These are phyloP conservation scores for Drosophila borborema DNA, from an alignment of 2,888 invertebrate species.

Conservation along the genomic window DNA sequence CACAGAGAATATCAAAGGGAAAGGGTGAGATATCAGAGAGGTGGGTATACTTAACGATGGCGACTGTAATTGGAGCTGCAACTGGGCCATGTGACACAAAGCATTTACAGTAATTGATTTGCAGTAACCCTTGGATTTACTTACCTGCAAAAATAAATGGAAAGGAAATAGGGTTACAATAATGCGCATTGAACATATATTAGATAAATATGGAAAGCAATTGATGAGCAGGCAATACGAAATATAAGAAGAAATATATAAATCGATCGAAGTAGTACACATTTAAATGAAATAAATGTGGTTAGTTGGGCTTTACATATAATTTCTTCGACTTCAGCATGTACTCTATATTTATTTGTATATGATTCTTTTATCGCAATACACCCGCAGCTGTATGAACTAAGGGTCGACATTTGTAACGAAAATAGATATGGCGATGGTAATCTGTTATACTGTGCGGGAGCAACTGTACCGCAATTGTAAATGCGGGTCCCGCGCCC, in stretches of 20 bases:
- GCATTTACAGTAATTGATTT: slow-evolving; percentile 61
- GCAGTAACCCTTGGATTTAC: slow-evolving; percentile 60
- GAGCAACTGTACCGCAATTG: slow-evolving; percentile 28
- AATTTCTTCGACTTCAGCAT: background rate
- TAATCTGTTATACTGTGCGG: slow-evolving; percentile 22
- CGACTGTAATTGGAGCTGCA: slow-evolving; percentile 41
- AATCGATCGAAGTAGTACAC: slow-evolving; percentile 3
- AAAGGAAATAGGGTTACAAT: slow-evolving; percentile 18
- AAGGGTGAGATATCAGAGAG: slow-evolving; percentile 8
- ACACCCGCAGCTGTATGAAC: slow-evolving; percentile 31
- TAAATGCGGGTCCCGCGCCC: slow-evolving; percentile 33
- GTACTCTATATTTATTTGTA: background rate
- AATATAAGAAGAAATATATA: background rate
- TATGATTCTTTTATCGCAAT: slow-evolving; percentile 21
- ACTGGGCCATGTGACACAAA: slow-evolving; percentile 71
- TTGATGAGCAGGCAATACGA: background rate
- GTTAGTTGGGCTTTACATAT: background rate
- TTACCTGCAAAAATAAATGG: slow-evolving; percentile 67
- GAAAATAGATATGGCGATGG: slow-evolving; percentile 34
- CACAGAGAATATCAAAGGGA: slow-evolving; percentile 18
- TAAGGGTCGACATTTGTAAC: slow-evolving; percentile 3
- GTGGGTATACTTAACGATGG: background rate
- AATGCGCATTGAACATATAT: background rate
- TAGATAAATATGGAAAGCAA: background rate
- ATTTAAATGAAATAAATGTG: background rate